Evolutionary conservation across 2,797 vertebrate species (phyloP).

Genomic region (Morelia viridis): DNA sequence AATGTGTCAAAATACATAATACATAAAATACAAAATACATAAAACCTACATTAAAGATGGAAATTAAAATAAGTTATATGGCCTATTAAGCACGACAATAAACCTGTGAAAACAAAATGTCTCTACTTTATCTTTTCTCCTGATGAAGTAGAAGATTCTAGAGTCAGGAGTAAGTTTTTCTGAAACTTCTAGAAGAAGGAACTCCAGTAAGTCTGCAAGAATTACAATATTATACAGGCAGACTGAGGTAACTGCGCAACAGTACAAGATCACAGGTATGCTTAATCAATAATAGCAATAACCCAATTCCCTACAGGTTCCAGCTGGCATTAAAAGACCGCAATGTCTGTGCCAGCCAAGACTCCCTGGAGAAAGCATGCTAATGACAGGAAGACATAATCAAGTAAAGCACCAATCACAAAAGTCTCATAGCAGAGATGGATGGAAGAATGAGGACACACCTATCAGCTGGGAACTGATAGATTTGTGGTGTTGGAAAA

Average conservation of each 20-base stretch:
- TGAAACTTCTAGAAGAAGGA: background rate
- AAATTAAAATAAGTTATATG: background rate
- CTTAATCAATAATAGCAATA: background rate
- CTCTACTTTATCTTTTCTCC: background rate
- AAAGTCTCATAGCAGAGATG: too few species aligned
- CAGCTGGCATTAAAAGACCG: background rate
- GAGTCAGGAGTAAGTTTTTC: background rate
- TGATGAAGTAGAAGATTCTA: background rate
- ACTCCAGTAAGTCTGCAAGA: background rate
- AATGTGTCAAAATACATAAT: too few species aligned
- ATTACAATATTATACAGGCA: background rate
- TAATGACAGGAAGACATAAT: background rate
- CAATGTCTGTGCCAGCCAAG: background rate
- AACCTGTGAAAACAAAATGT: background rate
- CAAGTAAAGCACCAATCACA: background rate
- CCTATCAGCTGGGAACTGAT: background rate
- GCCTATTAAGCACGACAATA: background rate
- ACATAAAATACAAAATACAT: too few species aligned
- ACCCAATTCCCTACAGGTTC: background rate
- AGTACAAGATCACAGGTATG: background rate
- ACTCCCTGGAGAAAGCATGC: background rate
- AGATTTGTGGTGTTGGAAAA: too few species aligned
- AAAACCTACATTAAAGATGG: background rate
- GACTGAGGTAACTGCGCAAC: background rate
- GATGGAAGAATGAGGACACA: background rate